Evolutionary conservation across 2,888 invertebrate species (phyloP).

Genomic region (Uloborus plumipes): DNA sequence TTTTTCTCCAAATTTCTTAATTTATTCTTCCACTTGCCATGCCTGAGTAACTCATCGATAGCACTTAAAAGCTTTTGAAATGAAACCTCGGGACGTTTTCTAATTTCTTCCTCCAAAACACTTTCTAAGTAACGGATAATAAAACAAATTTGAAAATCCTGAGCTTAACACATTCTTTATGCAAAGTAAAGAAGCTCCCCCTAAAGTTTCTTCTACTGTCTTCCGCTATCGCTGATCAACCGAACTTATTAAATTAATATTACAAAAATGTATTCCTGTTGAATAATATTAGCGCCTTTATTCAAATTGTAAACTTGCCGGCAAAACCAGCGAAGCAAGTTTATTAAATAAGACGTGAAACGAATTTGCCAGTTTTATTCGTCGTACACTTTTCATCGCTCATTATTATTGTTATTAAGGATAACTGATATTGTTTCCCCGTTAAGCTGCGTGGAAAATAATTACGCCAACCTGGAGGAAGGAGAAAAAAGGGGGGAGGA

Average conservation of each 20-base stretch:
- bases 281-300: constrained; percentile 64
- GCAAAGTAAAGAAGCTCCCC: constrained; percentile 28
- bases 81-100: constrained; percentile 7
- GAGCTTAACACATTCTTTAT: constrained; percentile 38
- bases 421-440: constrained; percentile 63
- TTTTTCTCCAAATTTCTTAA: too few relatives aligned
- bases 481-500: constrained; percentile 21
- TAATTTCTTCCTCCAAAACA: constrained; percentile 21
- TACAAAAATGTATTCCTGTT: constrained; percentile 57
- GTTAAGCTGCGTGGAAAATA: constrained; percentile 62
- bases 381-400: constrained; percentile 58
- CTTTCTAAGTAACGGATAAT: constrained; percentile 30
- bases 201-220: constrained; percentile 23
- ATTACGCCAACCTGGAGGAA: constrained; percentile 48
- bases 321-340: constrained; percentile 56
- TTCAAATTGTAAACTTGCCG: constrained; percentile 59
- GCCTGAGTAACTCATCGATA: constrained; percentile 1
- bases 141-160: constrained; percentile 38
- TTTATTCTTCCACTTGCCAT: too few relatives aligned
- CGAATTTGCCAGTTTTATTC: constrained; percentile 63
- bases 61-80: not conserved
- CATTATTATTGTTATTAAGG: constrained; percentile 64
- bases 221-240: constrained; percentile 53
- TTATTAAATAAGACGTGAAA: constrained; percentile 64
- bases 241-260: constrained; percentile 62